A percentile compares a stretch with the other conserved stretches of the same genome.
phyloP scores from a whole-genome alignment of 2,113 vertebrate species.

The Sapayoa aenigma region DNA sequence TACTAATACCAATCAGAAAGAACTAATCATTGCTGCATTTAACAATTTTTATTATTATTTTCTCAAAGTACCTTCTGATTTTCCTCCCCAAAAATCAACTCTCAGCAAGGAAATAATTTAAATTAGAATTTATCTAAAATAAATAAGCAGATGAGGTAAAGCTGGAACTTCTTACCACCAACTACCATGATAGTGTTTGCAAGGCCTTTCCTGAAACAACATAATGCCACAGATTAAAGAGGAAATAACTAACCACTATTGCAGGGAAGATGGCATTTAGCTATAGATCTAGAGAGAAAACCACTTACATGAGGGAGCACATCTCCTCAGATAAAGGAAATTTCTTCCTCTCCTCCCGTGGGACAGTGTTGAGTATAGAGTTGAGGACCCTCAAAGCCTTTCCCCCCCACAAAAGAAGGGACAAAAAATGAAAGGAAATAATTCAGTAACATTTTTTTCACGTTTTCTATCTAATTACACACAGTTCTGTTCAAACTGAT shows the following conservation, averaged over 20 bases:
- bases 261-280: neutral
- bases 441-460: neutral
- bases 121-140: neutral
- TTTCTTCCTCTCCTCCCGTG: conserved; percentile 72
- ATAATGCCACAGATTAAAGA: neutral
- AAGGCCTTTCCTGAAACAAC: conserved; percentile 77
- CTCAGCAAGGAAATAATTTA: neutral
- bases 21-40: neutral
- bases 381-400: conserved; percentile 88
- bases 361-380: conserved; percentile 73
- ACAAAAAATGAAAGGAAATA: neutral
- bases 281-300: neutral
- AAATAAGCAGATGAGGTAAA: neutral
- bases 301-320: conserved; percentile 71
- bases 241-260: neutral
- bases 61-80: neutral
- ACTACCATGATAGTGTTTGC: conserved; percentile 75
- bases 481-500: accelerated
- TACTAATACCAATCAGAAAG: neutral
- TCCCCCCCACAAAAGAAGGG: neutral
- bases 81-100: neutral
- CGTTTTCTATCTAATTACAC: neutral
- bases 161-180: conserved; percentile 76
- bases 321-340: conserved; percentile 72
- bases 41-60: neutral